Evolutionary conservation across 2,888 invertebrate genomes (phyloP).

Genomic region (Synanthedon vespiformis): DNA sequence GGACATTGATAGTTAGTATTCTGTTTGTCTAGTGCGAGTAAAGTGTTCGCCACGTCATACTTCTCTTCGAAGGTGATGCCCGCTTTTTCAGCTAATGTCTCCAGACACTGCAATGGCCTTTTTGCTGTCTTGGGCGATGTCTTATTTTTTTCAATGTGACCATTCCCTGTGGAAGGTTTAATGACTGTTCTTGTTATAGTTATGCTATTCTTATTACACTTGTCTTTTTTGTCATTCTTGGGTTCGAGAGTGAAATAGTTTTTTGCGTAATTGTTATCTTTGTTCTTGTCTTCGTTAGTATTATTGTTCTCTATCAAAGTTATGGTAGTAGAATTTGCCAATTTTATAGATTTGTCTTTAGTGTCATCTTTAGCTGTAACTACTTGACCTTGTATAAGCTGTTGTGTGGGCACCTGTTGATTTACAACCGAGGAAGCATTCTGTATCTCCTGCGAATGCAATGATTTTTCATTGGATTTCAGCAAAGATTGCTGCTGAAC

Average conservation of each 20-base stretch:
- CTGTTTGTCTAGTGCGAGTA: slow-evolving; percentile 75
- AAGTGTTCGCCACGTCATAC: slow-evolving; percentile 77
- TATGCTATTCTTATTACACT: slow-evolving; percentile 62
- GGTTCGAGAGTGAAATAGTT: slow-evolving; percentile 58
- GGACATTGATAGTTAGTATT: slow-evolving; percentile 56
- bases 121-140: slow-evolving; percentile 35
- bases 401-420: slow-evolving; percentile 56
- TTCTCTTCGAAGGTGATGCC: slow-evolving; percentile 81
- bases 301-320: slow-evolving; percentile 53
- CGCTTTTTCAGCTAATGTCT: slow-evolving; percentile 79
- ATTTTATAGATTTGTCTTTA: slow-evolving; percentile 57
- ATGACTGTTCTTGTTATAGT: slow-evolving; percentile 56
- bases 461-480: slow-evolving; percentile 38
- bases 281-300: slow-evolving; percentile 49
- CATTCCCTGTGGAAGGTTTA: slow-evolving; percentile 41
- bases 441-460: slow-evolving; percentile 26
- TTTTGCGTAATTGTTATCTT: slow-evolving; percentile 48
- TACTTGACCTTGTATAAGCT: slow-evolving; percentile 32
- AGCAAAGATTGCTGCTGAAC: slow-evolving; percentile 35
- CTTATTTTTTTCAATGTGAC: slow-evolving; percentile 41
- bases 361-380: slow-evolving; percentile 43
- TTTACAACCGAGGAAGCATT: slow-evolving; percentile 36
- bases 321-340: slow-evolving; percentile 57
- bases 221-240: slow-evolving; percentile 60
- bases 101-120: slow-evolving; percentile 74